phyloP scores from a whole-genome alignment of 1,140 invertebrate genomes.

The Oreohelix idahoensis region DNA sequence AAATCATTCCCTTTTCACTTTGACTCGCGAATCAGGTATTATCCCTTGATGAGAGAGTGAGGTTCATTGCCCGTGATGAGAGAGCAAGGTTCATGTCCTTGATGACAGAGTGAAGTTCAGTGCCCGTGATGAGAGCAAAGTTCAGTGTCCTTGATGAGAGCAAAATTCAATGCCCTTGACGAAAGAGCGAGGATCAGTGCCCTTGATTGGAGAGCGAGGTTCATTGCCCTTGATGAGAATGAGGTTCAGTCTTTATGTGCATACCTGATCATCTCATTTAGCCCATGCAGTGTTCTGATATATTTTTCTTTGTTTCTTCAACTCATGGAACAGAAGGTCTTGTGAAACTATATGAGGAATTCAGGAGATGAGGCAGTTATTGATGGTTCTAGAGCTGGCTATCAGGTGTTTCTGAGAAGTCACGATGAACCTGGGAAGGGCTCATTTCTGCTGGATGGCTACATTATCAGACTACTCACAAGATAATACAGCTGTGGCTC shows the following conservation, averaged over 20 bases:
- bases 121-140: too few relatives aligned
- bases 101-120: too few relatives aligned
- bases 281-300: neutral
- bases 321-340: conserved; percentile 65
- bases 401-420: neutral
- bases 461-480: neutral
- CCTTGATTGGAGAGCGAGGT: neutral
- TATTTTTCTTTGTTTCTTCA: neutral
- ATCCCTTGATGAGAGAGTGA: too few relatives aligned
- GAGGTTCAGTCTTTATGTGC: neutral
- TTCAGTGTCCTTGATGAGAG: too few relatives aligned
- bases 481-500: neutral
- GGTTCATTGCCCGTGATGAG: too few relatives aligned
- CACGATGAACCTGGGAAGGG: too few relatives aligned
- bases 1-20: too few relatives aligned
- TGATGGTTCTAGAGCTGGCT: neutral
- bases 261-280: too few relatives aligned
- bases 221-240: neutral
- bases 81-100: too few relatives aligned
- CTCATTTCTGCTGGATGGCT: too few relatives aligned
- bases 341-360: conserved; percentile 72
- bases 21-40: too few relatives aligned
- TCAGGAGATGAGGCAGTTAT: conserved; percentile 63
- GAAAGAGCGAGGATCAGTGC: neutral
- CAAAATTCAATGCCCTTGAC: too few relatives aligned